A percentile compares a stretch with the other conserved stretches of the same genome.
Evolutionary conservation across 2,113 vertebrate genomes (phyloP).

Genomic region (Mirza zaza): DNA sequence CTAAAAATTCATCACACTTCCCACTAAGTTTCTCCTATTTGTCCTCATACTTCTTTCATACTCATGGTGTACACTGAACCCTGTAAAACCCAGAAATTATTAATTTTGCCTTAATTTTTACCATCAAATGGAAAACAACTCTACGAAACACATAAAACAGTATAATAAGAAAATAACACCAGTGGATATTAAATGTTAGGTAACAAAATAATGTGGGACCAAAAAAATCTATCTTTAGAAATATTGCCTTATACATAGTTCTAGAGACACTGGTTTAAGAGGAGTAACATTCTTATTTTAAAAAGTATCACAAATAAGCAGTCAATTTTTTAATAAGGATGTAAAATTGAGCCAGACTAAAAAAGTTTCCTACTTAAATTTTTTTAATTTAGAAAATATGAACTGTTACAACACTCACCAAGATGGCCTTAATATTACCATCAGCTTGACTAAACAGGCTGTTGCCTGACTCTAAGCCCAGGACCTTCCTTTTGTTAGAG

Average conservation of each 20-base stretch:
- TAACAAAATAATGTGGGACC: neutral
- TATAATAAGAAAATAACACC: neutral
- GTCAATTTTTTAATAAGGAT: neutral
- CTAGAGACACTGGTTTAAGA: neutral
- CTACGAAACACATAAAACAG: neutral
- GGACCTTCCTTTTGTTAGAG: neutral
- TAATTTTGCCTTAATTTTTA: constrained; percentile 36
- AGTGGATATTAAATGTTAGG: neutral
- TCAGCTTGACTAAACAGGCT: neutral
- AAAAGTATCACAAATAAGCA: constrained; percentile 17
- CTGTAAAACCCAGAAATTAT: neutral
- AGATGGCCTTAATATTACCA: neutral
- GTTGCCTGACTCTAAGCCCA: neutral
- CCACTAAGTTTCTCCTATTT: neutral
- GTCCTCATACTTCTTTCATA: neutral
- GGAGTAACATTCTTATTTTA: neutral
- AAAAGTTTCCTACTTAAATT: neutral
- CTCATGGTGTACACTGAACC: neutral
- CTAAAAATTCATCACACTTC: neutral
- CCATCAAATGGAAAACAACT: neutral
- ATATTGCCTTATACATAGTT: neutral
- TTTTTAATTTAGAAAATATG: neutral
- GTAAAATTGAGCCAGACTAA: neutral
- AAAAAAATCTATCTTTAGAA: neutral
- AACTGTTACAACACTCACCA: neutral